Conservation (phyloP, 2,113 vertebrate species). For the Dipodomys spectabilis region DNA sequence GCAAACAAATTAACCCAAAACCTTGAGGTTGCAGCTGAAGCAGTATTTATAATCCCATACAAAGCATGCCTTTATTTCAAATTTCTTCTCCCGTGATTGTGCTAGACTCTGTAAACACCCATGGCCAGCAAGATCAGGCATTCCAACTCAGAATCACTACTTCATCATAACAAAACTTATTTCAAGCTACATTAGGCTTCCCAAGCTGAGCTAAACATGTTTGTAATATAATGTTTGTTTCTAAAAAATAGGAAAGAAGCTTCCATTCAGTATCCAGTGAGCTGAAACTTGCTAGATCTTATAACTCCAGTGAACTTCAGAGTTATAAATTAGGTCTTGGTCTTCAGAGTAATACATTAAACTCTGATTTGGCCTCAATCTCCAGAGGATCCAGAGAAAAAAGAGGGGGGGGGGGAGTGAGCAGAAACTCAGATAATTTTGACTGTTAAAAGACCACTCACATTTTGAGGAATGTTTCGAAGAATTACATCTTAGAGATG, state of each 20-base stretch:
- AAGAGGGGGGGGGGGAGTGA: too few species aligned
- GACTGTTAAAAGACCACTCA: constrained; percentile 14
- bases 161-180: constrained; percentile 88
- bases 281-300: constrained; percentile 72
- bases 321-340: constrained; percentile 52
- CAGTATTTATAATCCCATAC: constrained; percentile 79
- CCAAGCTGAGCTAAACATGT: constrained; percentile 79
- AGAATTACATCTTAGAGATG: background rate
- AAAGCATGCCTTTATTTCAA: constrained; percentile 82
- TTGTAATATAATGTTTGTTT: constrained; percentile 81
- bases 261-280: constrained; percentile 73
- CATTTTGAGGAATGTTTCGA: constrained; percentile 38
- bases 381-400: constrained; percentile 4
- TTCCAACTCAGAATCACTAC: constrained; percentile 80
- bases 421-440: constrained; percentile 28
- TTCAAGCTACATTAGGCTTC: constrained; percentile 88
- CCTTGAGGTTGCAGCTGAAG: constrained; percentile 61
- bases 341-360: constrained; percentile 61
- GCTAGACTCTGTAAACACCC: constrained; percentile 75
- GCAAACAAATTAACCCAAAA: constrained; percentile 79
- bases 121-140: constrained; percentile 68
- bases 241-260: constrained; percentile 67
- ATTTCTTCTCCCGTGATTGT: constrained; percentile 74
- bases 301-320: constrained; percentile 61
- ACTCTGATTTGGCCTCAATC: background rate